Percentiles rank a stretch among this genome's conserved stretches.
phyloP scores from a whole-genome alignment of 2,797 vertebrate species.

The Graptemys geographica region DNA sequence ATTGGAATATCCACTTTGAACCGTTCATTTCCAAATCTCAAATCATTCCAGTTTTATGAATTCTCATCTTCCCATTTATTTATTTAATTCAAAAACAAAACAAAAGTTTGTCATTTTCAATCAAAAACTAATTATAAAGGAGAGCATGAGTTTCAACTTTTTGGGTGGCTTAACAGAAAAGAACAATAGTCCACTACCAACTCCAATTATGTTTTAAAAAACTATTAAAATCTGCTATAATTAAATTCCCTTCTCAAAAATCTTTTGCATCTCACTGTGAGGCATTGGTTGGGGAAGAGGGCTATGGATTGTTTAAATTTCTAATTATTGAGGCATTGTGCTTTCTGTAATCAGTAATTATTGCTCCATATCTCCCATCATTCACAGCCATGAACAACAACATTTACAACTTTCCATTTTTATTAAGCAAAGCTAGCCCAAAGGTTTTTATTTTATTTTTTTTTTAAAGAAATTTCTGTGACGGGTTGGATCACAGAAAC shows the following conservation, averaged over 20 bases:
- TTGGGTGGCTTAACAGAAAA: neutral
- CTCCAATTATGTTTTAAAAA: neutral
- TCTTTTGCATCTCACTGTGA: neutral
- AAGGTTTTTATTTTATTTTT: neutral
- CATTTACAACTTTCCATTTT: neutral
- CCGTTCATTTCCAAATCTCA: neutral
- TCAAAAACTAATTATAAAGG: neutral
- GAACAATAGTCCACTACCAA: neutral
- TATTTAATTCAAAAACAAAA: slow-evolving; percentile 3
- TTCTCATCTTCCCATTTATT: neutral
- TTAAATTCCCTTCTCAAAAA: neutral
- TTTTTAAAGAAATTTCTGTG: neutral
- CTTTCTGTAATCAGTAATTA: neutral
- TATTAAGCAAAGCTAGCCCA: neutral
- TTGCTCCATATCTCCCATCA: neutral
- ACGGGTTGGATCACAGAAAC: too few species aligned
- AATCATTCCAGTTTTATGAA: neutral
- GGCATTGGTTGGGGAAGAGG: neutral
- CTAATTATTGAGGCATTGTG: neutral
- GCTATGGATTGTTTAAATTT: neutral
- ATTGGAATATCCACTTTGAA: neutral
- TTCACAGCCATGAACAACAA: neutral
- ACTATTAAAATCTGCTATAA: neutral
- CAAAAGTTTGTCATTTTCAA: neutral
- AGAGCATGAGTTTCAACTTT: neutral